A percentile compares a stretch with the other conserved stretches of the same genome.
Evolutionary conservation across 2,797 vertebrate species (phyloP).

Genomic region (Pteropus rufus): DNA sequence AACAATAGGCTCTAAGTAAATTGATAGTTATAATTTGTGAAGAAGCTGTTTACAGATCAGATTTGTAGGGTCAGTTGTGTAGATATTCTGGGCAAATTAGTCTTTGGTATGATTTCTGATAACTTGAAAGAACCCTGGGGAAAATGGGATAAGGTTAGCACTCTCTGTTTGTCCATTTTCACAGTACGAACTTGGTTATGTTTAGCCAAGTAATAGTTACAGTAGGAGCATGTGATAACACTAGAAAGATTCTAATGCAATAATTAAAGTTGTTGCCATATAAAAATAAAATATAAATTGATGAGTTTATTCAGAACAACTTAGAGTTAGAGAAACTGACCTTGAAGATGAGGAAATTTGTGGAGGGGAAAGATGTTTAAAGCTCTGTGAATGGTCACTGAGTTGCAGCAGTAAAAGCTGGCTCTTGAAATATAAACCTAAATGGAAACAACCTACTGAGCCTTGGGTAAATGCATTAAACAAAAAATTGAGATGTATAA

Average conservation of each 20-base stretch:
- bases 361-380: neutral
- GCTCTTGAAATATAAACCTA: neutral
- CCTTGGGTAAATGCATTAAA: neutral
- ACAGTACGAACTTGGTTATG: neutral
- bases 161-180: neutral
- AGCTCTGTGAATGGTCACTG: neutral
- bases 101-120: neutral
- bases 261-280: neutral
- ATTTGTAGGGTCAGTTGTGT: neutral
- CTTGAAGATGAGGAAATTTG: neutral
- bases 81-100: neutral
- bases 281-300: constrained; percentile 39
- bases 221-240: neutral
- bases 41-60: neutral
- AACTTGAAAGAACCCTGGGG: neutral
- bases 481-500: neutral
- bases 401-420: neutral
- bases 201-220: neutral
- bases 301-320: neutral
- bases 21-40: neutral
- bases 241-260: neutral
- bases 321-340: constrained; percentile 27
- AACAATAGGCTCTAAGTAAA: neutral
- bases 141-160: neutral
- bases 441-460: neutral